Evolutionary conservation across 2,888 invertebrate species (phyloP).

Genomic region (Sarcophaga rosellei): DNA sequence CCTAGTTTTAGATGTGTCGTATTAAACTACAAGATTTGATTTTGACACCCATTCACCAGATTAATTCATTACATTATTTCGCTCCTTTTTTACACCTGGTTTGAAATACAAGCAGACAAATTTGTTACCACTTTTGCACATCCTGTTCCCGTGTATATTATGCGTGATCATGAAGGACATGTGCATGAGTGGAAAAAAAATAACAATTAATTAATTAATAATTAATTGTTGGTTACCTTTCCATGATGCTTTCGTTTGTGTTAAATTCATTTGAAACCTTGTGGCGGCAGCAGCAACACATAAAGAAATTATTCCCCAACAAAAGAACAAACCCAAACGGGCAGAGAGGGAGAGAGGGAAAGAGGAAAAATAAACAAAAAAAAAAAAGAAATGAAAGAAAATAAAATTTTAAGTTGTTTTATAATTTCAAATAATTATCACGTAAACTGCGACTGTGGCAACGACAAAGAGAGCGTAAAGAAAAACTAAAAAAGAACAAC

Average conservation of each 20-base stretch:
- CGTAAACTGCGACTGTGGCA: conserved; percentile 43
- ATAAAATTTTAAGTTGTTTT: conserved; percentile 37
- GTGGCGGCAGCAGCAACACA: not conserved
- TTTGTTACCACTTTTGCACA: not conserved
- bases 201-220: not conserved
- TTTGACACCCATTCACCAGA: too few relatives aligned
- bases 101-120: too few relatives aligned
- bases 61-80: too few relatives aligned
- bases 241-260: not conserved
- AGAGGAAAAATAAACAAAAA: not conserved
- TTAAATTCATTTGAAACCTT: not conserved
- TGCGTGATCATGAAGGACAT: not conserved
- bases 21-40: too few relatives aligned
- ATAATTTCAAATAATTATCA: conserved; percentile 68
- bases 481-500: conserved; percentile 2
- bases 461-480: conserved; percentile 26
- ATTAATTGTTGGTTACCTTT: too few relatives aligned
- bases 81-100: too few relatives aligned
- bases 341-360: not conserved
- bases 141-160: not conserved
- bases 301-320: not conserved
- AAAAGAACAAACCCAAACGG: not conserved
- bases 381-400: not conserved
- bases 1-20: too few relatives aligned
- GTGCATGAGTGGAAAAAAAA: not conserved